A percentile compares a stretch with the other conserved stretches of the same genome.
Conservation (phyloP, 2,113 vertebrate species). For the Coregonus clupeaformis region DNA sequence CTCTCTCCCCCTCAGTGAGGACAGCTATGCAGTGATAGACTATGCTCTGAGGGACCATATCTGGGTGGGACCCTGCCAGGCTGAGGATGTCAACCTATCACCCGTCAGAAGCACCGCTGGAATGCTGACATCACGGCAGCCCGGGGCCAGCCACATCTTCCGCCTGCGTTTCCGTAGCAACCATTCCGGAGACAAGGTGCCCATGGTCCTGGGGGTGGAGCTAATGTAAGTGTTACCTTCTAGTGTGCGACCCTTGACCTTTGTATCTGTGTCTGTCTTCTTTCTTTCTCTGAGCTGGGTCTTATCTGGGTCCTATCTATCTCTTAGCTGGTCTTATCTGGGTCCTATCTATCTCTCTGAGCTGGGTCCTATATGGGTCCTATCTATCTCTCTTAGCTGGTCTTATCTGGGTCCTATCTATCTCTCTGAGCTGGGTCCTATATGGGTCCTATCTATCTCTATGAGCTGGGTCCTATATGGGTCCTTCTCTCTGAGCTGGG, state of each 20-base stretch:
- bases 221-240: conserved; percentile 78
- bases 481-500: neutral
- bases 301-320: neutral
- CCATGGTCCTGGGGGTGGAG: conserved; percentile 86
- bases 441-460: neutral
- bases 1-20: conserved; percentile 76
- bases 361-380: neutral
- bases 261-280: neutral
- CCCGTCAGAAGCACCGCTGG: conserved; percentile 72
- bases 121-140: conserved; percentile 81
- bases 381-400: too few relatives aligned
- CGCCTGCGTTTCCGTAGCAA: conserved; percentile 81
- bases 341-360: too few relatives aligned
- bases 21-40: conserved; percentile 90
- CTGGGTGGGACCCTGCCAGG: conserved; percentile 77
- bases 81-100: conserved; percentile 75
- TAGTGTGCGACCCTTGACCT: neutral
- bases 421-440: neutral
- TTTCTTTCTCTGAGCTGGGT: neutral
- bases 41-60: conserved; percentile 88
- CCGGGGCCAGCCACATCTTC: conserved; percentile 78
- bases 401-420: neutral
- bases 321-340: neutral
- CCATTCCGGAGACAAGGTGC: conserved; percentile 83
- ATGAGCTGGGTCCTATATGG: too few relatives aligned